Evolutionary conservation across 2,113 vertebrate genomes (phyloP), one percentile per base, ranked within the genome.

Genomic region (Macrotis lagotis): DNA sequence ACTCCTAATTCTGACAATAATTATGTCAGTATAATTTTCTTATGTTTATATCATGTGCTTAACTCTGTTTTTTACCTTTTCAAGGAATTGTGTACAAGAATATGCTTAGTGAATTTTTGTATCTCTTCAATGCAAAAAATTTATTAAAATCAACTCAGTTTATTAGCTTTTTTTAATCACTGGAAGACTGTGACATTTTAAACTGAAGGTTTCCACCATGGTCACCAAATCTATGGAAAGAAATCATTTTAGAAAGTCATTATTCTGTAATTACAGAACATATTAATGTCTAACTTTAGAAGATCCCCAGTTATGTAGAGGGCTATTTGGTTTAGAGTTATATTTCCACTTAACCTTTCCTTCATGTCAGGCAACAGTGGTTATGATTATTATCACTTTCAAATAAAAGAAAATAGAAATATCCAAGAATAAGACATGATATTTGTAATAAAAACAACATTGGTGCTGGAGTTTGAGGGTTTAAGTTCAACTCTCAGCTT

Each of bases 261-360:
- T 97, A 96, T 96, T 98, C 98, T 96, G 97, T 97, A 98, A 96
- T 95, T 98, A 97, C 44, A 96, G 96, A 95, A 93, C 50, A 52
- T 50, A 95, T 83, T 96, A 93, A 91, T 95, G 95, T 96, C 95
- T 93, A 95, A 89, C 31, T 97, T 93, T 96, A 95, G 96, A 48
- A 96, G 97, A 95, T 91, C 53, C 88, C 88, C 0, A 9, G 2
- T 11, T 89, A 83, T 6, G 74, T 90, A 50, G 22, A 93, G 48
- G 90, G 48, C 89, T 1, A 25, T 96, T 97, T 96, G 91, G 49
- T 97, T 97, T 94, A 92, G 50, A 96, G 97, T 89, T 88, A 94
- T 51, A 48, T 47, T 96, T 98, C 92, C 55, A 31, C 48, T 59
- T 96, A 95, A 91, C 48, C 95, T 96, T 97, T 95, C 89, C 96